Evolutionary conservation across 2,797 vertebrate species (phyloP).

Genomic region (Mus minutoides): DNA sequence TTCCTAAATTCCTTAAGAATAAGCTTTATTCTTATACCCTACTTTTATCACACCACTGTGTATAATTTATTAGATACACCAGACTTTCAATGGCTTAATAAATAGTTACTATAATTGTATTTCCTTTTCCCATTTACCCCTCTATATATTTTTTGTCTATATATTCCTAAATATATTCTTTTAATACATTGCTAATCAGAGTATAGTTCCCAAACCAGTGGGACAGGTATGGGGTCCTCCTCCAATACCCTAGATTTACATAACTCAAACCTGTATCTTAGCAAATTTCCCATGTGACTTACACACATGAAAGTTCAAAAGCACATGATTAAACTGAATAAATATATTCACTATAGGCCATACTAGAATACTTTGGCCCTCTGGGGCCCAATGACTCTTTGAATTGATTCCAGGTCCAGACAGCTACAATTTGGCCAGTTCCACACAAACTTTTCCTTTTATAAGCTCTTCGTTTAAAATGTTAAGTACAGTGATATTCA

Average conservation of each 20-base stretch:
- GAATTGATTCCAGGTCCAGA: background rate
- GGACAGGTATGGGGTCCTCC: background rate
- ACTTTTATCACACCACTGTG: background rate
- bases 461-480: slow-evolving; percentile 31
- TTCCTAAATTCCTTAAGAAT: background rate
- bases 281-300: background rate
- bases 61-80: background rate
- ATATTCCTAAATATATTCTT: background rate
- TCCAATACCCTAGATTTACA: background rate
- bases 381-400: background rate
- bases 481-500: background rate
- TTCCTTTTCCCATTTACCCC: background rate
- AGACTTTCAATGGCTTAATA: background rate
- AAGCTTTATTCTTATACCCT: background rate
- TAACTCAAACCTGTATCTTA: background rate
- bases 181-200: background rate
- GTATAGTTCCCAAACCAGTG: background rate
- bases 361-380: background rate
- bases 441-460: slow-evolving; percentile 8
- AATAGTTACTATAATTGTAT: background rate
- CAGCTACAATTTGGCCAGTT: background rate
- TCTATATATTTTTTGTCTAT: background rate
- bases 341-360: background rate
- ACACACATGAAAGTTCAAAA: background rate
- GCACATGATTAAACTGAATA: background rate